Conservation (phyloP, 2,113 vertebrate species). For the Pachyramphus minor region DNA sequence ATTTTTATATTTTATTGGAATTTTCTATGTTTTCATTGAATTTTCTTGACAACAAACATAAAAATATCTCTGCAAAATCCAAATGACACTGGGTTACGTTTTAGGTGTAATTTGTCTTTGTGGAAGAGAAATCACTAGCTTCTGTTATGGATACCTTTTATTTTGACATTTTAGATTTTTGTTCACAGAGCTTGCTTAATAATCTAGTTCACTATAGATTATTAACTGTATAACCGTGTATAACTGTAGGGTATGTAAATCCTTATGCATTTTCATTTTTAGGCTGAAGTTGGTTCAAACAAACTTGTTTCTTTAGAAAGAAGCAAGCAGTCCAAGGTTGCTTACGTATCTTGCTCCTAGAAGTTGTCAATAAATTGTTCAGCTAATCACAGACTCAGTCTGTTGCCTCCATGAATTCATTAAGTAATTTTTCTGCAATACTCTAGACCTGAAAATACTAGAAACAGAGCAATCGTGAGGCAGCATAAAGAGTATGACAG, state of each 20-base stretch:
- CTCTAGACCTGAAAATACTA: background rate
- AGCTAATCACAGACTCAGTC: background rate
- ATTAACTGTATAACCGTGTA: too few species aligned
- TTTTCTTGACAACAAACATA: background rate
- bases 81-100: background rate
- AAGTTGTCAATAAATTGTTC: background rate
- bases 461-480: background rate
- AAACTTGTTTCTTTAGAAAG: background rate
- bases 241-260: background rate
- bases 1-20: background rate
- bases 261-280: background rate
- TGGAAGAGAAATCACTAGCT: background rate
- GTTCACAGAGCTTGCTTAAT: background rate
- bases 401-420: background rate
- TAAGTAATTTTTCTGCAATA: background rate
- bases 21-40: background rate
- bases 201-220: background rate
- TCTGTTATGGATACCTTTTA: background rate
- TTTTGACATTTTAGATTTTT: background rate
- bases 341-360: background rate
- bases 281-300: background rate
- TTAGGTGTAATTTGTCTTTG: background rate
- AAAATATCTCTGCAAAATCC: background rate
- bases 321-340: background rate
- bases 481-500: background rate